These are phyloP conservation scores for Eulemur macaco DNA, from an alignment of 2,113 vertebrate genomes.

Conservation along the genomic window DNA sequence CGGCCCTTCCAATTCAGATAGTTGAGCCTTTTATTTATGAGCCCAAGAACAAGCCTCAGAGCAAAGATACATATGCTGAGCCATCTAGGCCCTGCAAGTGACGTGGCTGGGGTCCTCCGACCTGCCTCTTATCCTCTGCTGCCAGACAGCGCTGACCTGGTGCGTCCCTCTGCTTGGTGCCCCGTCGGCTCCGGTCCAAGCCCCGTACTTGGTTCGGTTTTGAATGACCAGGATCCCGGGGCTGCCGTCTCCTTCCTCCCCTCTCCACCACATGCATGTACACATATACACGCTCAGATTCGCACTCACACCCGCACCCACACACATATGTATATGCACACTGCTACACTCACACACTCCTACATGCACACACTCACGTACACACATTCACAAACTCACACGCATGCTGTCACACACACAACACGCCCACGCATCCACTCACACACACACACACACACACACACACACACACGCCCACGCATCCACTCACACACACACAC, in stretches of 20 bases:
- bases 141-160: background rate
- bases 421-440: background rate
- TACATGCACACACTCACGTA: background rate
- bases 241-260: background rate
- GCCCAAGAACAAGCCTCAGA: background rate
- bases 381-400: too few relatives aligned
- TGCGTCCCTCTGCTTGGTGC: background rate
- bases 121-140: background rate
- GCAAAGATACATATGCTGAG: background rate
- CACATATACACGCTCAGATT: background rate
- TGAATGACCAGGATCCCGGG: background rate
- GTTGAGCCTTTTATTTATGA: background rate
- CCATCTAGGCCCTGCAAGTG: background rate
- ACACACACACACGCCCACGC: background rate
- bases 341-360: background rate
- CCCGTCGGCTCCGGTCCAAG: background rate
- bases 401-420: background rate
- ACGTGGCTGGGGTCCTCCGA: background rate
- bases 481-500: background rate
- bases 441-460: background rate
- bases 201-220: background rate
- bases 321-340: background rate
- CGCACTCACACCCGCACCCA: background rate
- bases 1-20: background rate
- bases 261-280: background rate